These are phyloP conservation scores for Caradrina kadenii DNA, from an alignment of 2,888 invertebrate genomes.

Conservation along the genomic window DNA sequence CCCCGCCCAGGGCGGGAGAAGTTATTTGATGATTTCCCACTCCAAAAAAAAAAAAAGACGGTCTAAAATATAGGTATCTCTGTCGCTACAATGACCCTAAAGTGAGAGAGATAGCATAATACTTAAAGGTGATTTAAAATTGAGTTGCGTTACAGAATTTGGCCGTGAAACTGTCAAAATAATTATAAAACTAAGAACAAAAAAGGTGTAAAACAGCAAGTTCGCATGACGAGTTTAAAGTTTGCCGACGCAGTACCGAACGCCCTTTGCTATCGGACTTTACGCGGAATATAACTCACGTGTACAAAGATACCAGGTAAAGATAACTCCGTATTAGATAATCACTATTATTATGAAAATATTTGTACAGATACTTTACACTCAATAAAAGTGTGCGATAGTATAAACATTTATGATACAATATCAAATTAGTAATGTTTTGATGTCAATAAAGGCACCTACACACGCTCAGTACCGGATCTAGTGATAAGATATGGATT, in stretches of 20 bases:
- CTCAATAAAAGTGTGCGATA: constrained; percentile 16
- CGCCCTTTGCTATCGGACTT: not conserved
- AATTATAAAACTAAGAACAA: too few relatives aligned
- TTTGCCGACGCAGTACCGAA: not conserved
- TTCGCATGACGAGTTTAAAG: not conserved
- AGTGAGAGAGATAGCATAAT: too few relatives aligned
- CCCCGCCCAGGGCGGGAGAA: too few relatives aligned
- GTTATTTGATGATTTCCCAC: too few relatives aligned
- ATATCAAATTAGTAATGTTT: constrained; percentile 32
- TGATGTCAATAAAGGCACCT: constrained; percentile 8
- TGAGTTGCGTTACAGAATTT: too few relatives aligned
- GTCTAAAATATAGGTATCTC: too few relatives aligned
- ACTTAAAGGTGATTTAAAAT: too few relatives aligned
- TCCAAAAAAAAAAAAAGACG: too few relatives aligned
- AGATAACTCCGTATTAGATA: constrained; percentile 1
- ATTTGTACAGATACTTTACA: constrained; percentile 24
- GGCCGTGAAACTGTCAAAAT: not conserved
- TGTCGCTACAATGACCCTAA: too few relatives aligned
- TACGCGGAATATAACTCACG: constrained; percentile 2
- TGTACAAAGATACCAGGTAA: constrained; percentile 11
- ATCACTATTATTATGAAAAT: constrained; percentile 33
- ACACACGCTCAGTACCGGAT: constrained; percentile 10
- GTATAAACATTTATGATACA: constrained; percentile 2
- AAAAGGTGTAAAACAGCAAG: not conserved
- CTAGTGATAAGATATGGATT: constrained; percentile 36